Base-by-base conservation (phyloP, 2,888 invertebrate species). In the Drosophila peninsularis region DNA sequence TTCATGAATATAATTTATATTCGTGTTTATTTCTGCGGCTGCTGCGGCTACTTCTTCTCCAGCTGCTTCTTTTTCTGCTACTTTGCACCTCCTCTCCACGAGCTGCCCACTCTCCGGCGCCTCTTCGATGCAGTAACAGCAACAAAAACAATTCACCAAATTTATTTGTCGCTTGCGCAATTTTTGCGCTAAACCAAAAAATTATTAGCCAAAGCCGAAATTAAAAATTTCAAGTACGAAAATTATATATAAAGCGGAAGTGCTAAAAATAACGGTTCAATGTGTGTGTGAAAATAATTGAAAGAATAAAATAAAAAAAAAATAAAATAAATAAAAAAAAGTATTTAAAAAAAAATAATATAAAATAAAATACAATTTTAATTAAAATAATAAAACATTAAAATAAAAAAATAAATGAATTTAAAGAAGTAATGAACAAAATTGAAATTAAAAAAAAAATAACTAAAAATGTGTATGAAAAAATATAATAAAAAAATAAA, bases 1-100 rank as follows among this genome's bases (percentile, higher is more conserved):
- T 78, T 84, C 69, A 82, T 82, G 72, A 83, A 79, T 80, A 84
- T 81, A 75, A 88, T 80, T 78, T 78, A 74, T 80, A 74, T 88
- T 85, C 70, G 78, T 76, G 83, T 77, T 74, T 75, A 78, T 80
- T 78, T 75, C 69, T 78, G 71, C 65, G 75, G 75, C 68, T 68
- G 61, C 67, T 66, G 65, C 37, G 61, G 57, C 71, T 62, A 60
- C 36, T 34, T 10, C 61, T 42, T 21, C 65, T 44, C 32, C 32
- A 19, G 54, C 62, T 41, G 19, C 67, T 49, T 39, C 36, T 37
- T 19, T 70, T 66, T 69, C 61, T 45, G 24, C 67, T 45, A 19
- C 13, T 41, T 41, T 41, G 17, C 21, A 13, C 41, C 62, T 53
- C 55, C 62, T 37, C 64, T 54, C n/a, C 44, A 57, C 36, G 24